Evolutionary conservation across 2,888 invertebrate species (phyloP).

Genomic region (Drosophila mimica): DNA sequence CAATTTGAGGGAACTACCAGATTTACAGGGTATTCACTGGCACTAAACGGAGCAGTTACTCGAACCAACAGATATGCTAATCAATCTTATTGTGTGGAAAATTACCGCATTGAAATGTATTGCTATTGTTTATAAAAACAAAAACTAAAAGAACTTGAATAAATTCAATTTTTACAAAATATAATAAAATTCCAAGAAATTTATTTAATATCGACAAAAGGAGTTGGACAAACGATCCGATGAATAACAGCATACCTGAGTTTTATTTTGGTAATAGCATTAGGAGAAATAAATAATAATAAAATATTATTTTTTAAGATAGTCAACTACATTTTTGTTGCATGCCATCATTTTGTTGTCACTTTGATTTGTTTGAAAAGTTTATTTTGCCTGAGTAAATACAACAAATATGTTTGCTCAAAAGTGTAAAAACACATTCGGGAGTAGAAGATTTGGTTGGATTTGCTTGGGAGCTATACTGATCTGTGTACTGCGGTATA

Average conservation of each 20-base stretch:
- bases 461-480: slow-evolving; percentile 15
- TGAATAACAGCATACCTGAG: neutral
- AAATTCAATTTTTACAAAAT: neutral
- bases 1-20: slow-evolving; percentile 48
- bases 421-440: neutral
- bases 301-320: too few relatives aligned
- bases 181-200: neutral
- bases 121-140: slow-evolving; percentile 43
- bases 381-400: neutral
- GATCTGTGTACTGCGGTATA: slow-evolving; percentile 12
- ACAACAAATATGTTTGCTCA: neutral
- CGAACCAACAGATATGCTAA: slow-evolving; percentile 43
- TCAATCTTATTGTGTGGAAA: slow-evolving; percentile 49
- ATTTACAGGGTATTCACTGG: slow-evolving; percentile 3
- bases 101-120: slow-evolving; percentile 47
- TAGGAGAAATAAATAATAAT: neutral
- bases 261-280: neutral
- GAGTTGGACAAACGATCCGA: neutral
- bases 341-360: neutral
- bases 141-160: neutral
- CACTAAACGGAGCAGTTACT: slow-evolving; percentile 43
- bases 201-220: neutral
- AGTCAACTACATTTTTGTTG: too few relatives aligned
- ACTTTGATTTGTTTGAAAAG: neutral
- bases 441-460: neutral